phyloP scores from a whole-genome alignment of 2,888 invertebrate genomes.

The Drosophila nr. perissopoda region DNA sequence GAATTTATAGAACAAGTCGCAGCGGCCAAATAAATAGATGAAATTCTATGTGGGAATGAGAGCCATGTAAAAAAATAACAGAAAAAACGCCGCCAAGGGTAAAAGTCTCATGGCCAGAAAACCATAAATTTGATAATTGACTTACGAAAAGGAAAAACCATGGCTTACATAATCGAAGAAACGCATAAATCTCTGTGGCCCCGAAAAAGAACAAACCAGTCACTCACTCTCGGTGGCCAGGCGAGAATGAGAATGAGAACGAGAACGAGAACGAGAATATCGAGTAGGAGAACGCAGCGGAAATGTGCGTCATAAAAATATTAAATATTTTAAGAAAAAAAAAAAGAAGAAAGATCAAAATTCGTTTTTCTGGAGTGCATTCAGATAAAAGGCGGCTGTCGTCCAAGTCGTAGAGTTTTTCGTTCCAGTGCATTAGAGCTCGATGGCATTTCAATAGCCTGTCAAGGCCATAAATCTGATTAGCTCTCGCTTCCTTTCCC shows the following conservation, averaged over 20 bases:
- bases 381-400: constrained; percentile 44
- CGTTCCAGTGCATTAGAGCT: constrained; percentile 74
- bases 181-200: constrained; percentile 69
- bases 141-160: constrained; percentile 64
- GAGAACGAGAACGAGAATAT: neutral
- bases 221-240: constrained; percentile 52
- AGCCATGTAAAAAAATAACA: constrained; percentile 33
- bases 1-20: constrained; percentile 26
- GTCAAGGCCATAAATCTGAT: constrained; percentile 74
- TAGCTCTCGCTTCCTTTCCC: constrained; percentile 21
- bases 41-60: constrained; percentile 56
- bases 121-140: constrained; percentile 82
- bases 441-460: constrained; percentile 65
- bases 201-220: constrained; percentile 52
- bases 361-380: constrained; percentile 40
- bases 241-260: constrained; percentile 25
- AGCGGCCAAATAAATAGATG: constrained; percentile 10
- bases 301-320: constrained; percentile 81
- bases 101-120: constrained; percentile 57
- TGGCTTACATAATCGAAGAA: constrained; percentile 77
- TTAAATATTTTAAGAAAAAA: constrained; percentile 60
- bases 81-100: constrained; percentile 43
- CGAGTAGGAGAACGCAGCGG: constrained; percentile 44
- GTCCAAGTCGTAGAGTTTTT: constrained; percentile 22
- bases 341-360: constrained; percentile 50